Percentiles rank a stretch among this genome's conserved stretches.
Evolutionary conservation across 2,113 vertebrate genomes (phyloP).

Genomic region (Macquaria australasica): DNA sequence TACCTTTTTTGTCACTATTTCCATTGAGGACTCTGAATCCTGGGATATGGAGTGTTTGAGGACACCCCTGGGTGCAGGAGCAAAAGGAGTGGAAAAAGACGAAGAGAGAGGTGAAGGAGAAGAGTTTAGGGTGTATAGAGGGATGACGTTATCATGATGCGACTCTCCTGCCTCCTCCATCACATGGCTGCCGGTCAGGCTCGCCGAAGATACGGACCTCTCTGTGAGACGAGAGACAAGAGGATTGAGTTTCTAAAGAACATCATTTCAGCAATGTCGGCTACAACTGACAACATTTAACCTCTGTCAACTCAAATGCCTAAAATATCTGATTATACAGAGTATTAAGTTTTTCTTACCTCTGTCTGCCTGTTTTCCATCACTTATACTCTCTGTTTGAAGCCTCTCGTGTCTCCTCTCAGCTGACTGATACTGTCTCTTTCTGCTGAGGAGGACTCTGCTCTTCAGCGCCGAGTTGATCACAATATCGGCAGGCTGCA

Average conservation of each 20-base stretch:
- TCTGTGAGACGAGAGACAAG: conserved; percentile 24
- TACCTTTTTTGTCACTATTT: conserved; percentile 80
- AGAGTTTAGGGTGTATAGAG: conserved; percentile 8
- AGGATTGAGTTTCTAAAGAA: background rate
- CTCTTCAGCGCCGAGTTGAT: conserved; percentile 44
- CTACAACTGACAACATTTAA: background rate
- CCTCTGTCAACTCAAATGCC: background rate
- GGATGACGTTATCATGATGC: background rate
- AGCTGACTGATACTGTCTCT: conserved; percentile 70
- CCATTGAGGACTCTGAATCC: conserved; percentile 64
- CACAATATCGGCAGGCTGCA: conserved; percentile 52
- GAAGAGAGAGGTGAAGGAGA: conserved; percentile 4
- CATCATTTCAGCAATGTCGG: background rate
- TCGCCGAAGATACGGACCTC: background rate
- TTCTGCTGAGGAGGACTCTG: conserved; percentile 66
- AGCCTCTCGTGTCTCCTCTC: conserved; percentile 17
- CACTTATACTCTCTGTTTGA: background rate
- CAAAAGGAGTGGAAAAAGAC: conserved; percentile 20
- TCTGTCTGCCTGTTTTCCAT: conserved; percentile 4
- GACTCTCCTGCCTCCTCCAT: conserved; percentile 48
- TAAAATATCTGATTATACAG: background rate
- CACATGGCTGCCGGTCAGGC: background rate
- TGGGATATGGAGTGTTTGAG: conserved; percentile 66
- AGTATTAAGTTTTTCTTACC: conserved; percentile 36
- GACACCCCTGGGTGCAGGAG: conserved; percentile 54